Conservation (phyloP, 2,113 vertebrate species). For the Tonatia bakeri region DNA sequence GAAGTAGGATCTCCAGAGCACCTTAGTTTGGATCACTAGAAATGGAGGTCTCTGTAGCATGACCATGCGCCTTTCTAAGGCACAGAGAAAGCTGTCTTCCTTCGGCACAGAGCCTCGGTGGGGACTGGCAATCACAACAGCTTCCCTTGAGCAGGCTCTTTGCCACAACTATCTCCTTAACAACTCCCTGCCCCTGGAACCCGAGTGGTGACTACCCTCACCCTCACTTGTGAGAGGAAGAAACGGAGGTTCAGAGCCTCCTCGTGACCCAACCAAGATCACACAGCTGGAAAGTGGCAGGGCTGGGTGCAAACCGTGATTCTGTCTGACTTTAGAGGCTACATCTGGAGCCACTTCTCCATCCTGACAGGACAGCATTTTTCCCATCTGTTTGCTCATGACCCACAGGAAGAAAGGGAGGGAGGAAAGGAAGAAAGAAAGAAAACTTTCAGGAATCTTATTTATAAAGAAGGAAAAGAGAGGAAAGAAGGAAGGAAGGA, state of each 20-base stretch:
- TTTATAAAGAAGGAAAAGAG: background rate
- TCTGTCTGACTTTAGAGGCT: background rate
- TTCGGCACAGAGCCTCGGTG: rapidly evolving
- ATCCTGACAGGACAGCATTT: background rate
- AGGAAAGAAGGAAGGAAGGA: background rate
- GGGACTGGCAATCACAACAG: background rate
- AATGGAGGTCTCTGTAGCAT: background rate
- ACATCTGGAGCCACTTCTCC: rapidly evolving
- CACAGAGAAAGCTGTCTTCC: background rate
- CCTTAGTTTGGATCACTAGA: background rate
- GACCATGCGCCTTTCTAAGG: background rate
- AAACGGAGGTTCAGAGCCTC: background rate
- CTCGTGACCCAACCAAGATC: rapidly evolving
- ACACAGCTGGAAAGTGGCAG: background rate
- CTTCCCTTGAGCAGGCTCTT: no score
- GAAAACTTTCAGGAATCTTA: background rate
- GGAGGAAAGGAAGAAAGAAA: background rate
- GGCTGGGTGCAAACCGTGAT: no score
- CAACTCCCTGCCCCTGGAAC: background rate
- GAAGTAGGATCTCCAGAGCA: background rate
- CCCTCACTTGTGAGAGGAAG: background rate
- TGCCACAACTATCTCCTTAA: background rate
- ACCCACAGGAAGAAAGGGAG: background rate
- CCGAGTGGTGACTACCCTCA: background rate
- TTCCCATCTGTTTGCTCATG: background rate